Evolutionary conservation across 2,113 vertebrate species (phyloP), one percentile per base, ranked within the genome.

Genomic region (Fukomys damarensis): DNA sequence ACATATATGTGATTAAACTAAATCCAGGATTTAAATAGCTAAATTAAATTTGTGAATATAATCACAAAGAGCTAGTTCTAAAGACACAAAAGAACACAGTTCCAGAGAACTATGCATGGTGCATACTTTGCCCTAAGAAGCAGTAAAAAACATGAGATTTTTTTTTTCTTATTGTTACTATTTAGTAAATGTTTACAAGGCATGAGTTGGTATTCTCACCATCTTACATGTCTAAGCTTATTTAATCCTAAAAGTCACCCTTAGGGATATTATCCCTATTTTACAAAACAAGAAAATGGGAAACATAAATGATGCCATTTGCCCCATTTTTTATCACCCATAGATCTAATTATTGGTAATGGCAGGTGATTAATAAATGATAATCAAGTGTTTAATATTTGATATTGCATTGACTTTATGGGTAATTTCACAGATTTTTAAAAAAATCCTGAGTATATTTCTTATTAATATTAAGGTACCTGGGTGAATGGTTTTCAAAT

Each of bases 41-140:
- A 80, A 89, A 68, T 85, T 87, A 82, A 22, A 90, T 70, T 77
- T 86, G 12, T 92, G 77, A 86, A 92, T 89, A 6, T 41, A 63
- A 17, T 77, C 95, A 86, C 9, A 52, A 76, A 30, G 72, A 46
- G 6, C 13, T 30, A 76, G 72, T 76, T 46, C 72, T 46, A 79
- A 79, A 79, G 76, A 79, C 46, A 79, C 10, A 52, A 76, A 76
- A 41, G 76, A 52, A 8, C 7, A 35, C 13, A 52, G 28, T 5
- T 35, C 5, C 22, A 49, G 49, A 95, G 30, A 77, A 52, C 35
- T 79, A 12, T 89, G 22, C 26, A 14, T 43, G 38, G 0, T 68
- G 28, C 6, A 43, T 72, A 38, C 41, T 68, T 20, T 89, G 56
- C 30, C 32, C 35, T 89, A 91, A 76, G 38, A 65, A 87, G 38